Conservation (phyloP, 37 sponge, comb jelly and placozoan genomes). For the Diacarnus erythraeanus region DNA sequence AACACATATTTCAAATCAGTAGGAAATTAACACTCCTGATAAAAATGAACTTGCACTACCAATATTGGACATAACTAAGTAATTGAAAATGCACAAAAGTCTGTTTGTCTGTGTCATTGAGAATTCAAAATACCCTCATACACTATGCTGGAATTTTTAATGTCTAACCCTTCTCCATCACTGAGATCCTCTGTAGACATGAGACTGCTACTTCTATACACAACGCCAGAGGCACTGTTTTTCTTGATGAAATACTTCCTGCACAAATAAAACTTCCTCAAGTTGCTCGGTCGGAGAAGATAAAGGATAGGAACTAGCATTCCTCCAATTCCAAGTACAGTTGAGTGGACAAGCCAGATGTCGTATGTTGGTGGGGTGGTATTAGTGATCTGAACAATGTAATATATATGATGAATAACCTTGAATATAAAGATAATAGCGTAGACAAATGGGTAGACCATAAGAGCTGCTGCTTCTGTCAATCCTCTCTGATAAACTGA, state of each 20-base stretch:
- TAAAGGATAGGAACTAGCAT: background rate
- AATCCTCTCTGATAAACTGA: conserved; percentile 4
- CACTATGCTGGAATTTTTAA: background rate
- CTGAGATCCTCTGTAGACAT: background rate
- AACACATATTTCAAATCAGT: too few species aligned
- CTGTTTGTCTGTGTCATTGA: background rate
- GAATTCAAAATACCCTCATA: background rate
- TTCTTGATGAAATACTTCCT: conserved; percentile 2
- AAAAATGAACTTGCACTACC: too few species aligned
- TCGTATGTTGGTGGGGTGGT: background rate
- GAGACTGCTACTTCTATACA: conserved; percentile 1
- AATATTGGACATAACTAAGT: too few species aligned
- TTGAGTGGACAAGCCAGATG: background rate
- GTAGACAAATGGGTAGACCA: background rate
- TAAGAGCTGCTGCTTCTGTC: background rate
- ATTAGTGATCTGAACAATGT: background rate
- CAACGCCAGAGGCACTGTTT: background rate
- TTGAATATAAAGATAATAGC: background rate
- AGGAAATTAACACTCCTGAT: too few species aligned
- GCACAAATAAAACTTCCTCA: conserved; percentile 4
- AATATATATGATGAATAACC: background rate
- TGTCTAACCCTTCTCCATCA: background rate
- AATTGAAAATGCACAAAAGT: too few species aligned
- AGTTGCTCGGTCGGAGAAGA: background rate
- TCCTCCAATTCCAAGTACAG: background rate